A percentile compares a stretch with the other conserved stretches of the same genome.
These are phyloP conservation scores for Dipodomys spectabilis DNA, from an alignment of 2,113 vertebrate genomes.

Conservation along the genomic window DNA sequence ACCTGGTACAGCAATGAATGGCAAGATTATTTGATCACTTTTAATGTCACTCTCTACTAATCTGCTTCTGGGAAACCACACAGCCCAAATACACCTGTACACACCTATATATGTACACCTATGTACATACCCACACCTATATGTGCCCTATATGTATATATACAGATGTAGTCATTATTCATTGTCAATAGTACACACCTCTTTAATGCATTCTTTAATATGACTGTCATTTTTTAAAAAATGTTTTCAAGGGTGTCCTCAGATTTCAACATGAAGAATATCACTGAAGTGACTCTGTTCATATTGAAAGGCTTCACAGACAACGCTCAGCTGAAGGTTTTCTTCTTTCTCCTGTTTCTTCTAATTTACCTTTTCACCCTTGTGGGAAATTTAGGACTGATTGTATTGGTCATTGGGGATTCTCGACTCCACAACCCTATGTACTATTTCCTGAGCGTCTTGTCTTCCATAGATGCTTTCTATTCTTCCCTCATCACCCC, in stretches of 20 bases:
- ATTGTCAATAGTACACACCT: background rate
- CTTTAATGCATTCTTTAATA: background rate
- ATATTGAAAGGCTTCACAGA: conserved; percentile 15
- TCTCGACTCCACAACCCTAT: conserved; percentile 34
- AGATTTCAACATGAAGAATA: background rate
- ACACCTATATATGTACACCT: no score
- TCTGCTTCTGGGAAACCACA: no score
- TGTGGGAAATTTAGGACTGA: conserved; percentile 44
- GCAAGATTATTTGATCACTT: no score
- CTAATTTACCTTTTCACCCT: conserved; percentile 43
- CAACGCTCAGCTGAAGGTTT: background rate
- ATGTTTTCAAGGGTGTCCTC: background rate
- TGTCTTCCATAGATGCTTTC: conserved; percentile 50
- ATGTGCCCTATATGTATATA: no score
- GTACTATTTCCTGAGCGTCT: conserved; percentile 47
- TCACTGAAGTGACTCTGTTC: background rate
- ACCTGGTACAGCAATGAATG: no score
- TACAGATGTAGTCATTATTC: no score
- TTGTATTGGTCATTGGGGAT: background rate
- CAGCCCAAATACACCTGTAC: no score
- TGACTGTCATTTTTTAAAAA: no score
- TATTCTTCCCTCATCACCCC: conserved; percentile 24
- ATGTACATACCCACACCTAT: no score
- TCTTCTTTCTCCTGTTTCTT: conserved; percentile 43
- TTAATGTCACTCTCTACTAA: no score